These are phyloP conservation scores for Sminthurinus aureus DNA, from an alignment of 2,888 invertebrate species.

Conservation along the genomic window DNA sequence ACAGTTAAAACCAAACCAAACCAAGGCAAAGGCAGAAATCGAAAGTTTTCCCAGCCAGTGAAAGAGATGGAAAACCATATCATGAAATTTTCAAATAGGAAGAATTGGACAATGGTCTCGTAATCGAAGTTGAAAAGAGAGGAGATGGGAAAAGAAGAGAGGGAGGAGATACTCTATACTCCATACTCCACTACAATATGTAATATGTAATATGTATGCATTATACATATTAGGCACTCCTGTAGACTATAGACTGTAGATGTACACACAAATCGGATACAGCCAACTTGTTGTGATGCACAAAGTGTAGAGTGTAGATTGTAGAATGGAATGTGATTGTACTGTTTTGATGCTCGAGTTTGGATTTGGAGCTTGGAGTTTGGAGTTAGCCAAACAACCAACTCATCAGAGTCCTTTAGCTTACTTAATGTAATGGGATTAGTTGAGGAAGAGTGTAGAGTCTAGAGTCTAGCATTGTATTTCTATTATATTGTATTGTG, in stretches of 20 bases:
- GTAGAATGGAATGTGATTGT: background rate
- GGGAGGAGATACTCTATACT: background rate
- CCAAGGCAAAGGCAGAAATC: slow-evolving; percentile 11
- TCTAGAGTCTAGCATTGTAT: background rate
- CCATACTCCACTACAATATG: no score
- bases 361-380: background rate
- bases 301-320: background rate
- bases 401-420: slow-evolving; percentile 30
- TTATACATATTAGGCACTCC: background rate
- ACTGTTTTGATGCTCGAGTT: background rate
- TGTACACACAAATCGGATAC: background rate
- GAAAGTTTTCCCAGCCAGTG: background rate
- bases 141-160: slow-evolving; percentile 33
- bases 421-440: slow-evolving; percentile 49
- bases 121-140: slow-evolving; percentile 54
- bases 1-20: background rate
- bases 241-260: no score
- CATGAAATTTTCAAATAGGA: slow-evolving; percentile 38
- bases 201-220: background rate
- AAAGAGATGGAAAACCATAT: background rate
- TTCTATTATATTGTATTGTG: background rate
- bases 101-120: slow-evolving; percentile 51
- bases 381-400: background rate
- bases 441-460: background rate
- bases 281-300: background rate